Percentiles rank a stretch among this genome's conserved stretches.
phyloP scores from a whole-genome alignment of 2,113 vertebrate genomes.

The Perca fluviatilis region DNA sequence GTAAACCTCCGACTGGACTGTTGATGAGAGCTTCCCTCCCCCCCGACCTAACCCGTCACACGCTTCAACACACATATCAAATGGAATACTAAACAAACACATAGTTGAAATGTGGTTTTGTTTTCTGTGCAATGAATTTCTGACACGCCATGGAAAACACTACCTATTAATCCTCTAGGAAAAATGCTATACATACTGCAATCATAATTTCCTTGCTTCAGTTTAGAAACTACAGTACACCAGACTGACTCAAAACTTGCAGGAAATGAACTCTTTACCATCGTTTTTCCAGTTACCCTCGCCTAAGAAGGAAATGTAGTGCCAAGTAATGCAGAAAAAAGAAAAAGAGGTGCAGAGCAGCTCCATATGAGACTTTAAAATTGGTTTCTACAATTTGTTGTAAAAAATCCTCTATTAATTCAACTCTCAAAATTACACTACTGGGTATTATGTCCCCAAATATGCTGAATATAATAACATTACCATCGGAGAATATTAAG shows the following conservation, averaged over 20 bases:
- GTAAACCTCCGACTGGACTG: conserved; percentile 42
- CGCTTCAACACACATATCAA: conserved; percentile 45
- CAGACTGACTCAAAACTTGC: conserved; percentile 8
- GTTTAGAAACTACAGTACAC: conserved; percentile 15
- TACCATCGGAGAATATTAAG: conserved; percentile 40
- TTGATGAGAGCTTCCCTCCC: conserved; percentile 35
- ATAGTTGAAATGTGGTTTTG: neutral
- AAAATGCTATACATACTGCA: neutral
- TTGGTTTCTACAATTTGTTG: conserved; percentile 42
- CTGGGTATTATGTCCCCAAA: conserved; percentile 26
- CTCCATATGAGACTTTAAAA: conserved; percentile 54
- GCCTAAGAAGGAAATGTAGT: conserved; percentile 6
- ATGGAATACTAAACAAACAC: conserved; percentile 58
- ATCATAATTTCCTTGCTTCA: neutral
- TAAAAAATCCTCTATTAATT: conserved; percentile 62
- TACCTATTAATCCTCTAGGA: neutral
- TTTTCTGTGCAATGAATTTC: neutral
- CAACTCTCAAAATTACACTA: conserved; percentile 52
- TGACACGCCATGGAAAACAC: neutral
- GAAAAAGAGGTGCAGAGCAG: conserved; percentile 8
- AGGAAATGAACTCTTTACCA: conserved; percentile 48
- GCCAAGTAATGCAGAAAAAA: conserved; percentile 30
- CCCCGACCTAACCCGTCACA: conserved; percentile 41
- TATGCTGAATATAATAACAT: conserved; percentile 54
- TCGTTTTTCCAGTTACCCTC: conserved; percentile 25